Evolutionary conservation across 2,888 invertebrate species (phyloP), one percentile per base, ranked within the genome.

Genomic region (Eledona agricola): DNA sequence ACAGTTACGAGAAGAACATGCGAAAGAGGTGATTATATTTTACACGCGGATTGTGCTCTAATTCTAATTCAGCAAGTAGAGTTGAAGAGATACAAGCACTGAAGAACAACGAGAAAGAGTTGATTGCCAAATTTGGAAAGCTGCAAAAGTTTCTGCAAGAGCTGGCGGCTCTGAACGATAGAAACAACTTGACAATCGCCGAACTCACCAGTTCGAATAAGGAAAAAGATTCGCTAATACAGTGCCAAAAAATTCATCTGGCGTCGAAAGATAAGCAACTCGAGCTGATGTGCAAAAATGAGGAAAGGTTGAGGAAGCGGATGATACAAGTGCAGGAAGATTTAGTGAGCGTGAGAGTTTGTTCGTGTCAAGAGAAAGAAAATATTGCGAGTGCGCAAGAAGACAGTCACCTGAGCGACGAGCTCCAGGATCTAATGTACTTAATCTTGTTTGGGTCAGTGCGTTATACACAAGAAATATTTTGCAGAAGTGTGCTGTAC

Each of bases 371-470:
- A 6, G 1, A 13, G 9, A 28, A 29, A 1, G 4, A 16, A 9
- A 22, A 15, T 15, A 12, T 17, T 9, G 11, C 17, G 9, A 10
- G 16, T 22, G 10, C 16, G 3, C n/a, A n/a, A n/a, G 25, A 45
- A 0, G 23, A 25, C 1, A 23, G 32, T 19, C 25, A 38, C n/a
- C 9, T 49, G 16, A 22, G 29, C 5, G 22, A 49, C 9, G 49
- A 50, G 10, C 19, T 50, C 1, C 38, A 50, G 9, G 49, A 38
- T 10, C 15, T 50, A 4, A 40, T 50, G 49, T 50, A 28, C 25
- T 10, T 25, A 17, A 16, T 7, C 4, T 3, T 35, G 7, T 11
- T 20, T n/a, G n/a, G n/a, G n/a, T n/a, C n/a, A n/a, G n/a, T n/a
- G n/a, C n/a, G n/a, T n/a, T n/a, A n/a, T n/a, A n/a, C n/a, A n/a